phyloP scores from a whole-genome alignment of 2,113 vertebrate genomes.

The Oncorhynchus mykiss region DNA sequence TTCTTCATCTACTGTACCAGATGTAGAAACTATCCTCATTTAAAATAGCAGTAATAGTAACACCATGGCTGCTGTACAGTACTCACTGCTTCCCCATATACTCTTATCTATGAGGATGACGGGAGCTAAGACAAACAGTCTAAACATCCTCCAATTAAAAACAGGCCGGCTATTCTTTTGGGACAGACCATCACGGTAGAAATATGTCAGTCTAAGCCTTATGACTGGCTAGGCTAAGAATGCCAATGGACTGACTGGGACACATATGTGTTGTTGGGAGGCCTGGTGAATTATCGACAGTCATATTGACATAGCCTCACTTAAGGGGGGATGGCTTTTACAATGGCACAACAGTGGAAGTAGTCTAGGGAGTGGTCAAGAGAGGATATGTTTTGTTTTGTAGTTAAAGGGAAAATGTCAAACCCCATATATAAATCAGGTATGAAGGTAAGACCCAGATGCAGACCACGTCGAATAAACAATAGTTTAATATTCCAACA shows the following conservation, averaged over 20 bases:
- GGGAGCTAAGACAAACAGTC: slow-evolving; percentile 11
- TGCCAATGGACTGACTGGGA: background rate
- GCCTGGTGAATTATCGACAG: slow-evolving; percentile 19
- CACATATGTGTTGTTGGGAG: background rate
- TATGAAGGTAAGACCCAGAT: too few species aligned
- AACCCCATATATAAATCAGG: too few species aligned
- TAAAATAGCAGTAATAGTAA: background rate
- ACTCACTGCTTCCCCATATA: background rate
- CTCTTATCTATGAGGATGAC: slow-evolving; percentile 14
- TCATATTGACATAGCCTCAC: background rate
- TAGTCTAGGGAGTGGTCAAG: background rate
- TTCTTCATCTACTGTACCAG: background rate
- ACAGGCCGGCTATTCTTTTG: slow-evolving; percentile 11
- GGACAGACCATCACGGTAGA: slow-evolving; percentile 4
- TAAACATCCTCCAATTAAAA: slow-evolving; percentile 37
- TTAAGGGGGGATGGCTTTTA: background rate
- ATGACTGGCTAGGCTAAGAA: slow-evolving; percentile 23
- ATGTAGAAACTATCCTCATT: background rate
- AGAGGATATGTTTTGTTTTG: slow-evolving; percentile 14
- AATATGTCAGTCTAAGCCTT: slow-evolving; percentile 20
- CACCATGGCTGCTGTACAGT: background rate
- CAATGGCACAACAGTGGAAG: background rate
- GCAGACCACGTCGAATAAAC: too few species aligned
- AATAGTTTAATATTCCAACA: too few species aligned
- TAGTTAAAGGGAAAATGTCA: slow-evolving; percentile 7